Evolutionary conservation across 2,888 invertebrate species (phyloP).

Genomic region (Orthonychiurus folsomi): DNA sequence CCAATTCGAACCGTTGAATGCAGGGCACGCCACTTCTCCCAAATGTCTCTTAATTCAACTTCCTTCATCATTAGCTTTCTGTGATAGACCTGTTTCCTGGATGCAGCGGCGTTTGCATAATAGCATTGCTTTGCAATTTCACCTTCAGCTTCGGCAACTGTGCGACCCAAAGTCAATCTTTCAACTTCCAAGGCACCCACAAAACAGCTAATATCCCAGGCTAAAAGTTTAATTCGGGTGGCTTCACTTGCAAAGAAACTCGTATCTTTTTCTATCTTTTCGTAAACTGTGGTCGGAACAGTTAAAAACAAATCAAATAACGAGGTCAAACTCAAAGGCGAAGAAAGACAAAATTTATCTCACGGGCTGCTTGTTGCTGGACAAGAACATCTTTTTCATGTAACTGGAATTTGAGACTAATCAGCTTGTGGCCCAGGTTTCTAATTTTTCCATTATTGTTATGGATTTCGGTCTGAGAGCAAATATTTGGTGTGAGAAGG

Average conservation of each 20-base stretch:
- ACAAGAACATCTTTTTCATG: conserved; percentile 25
- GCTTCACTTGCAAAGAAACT: conserved; percentile 28
- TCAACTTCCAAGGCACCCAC: conserved; percentile 34
- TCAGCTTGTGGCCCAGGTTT: conserved; percentile 24
- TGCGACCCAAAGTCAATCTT: conserved; percentile 25
- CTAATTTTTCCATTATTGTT: conserved; percentile 18
- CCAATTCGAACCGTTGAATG: conserved; percentile 37
- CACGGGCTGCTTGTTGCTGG: conserved; percentile 20
- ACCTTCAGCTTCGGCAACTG: conserved; percentile 29
- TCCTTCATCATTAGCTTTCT: conserved; percentile 24
- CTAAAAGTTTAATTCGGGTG: conserved; percentile 28
- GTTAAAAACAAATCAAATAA: not conserved
- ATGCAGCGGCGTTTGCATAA: conserved; percentile 27
- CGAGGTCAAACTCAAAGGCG: not conserved
- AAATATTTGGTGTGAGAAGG: not conserved
- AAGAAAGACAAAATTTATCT: conserved; percentile 5
- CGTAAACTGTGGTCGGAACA: conserved; percentile 14
- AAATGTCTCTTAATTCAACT: conserved; percentile 24
- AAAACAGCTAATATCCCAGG: conserved; percentile 26
- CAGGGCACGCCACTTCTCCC: conserved; percentile 30
- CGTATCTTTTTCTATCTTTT: conserved; percentile 23
- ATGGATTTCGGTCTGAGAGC: conserved; percentile 19
- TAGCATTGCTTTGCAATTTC: conserved; percentile 30
- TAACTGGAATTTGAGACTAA: conserved; percentile 20
- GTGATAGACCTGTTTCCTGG: conserved; percentile 21